Evolutionary conservation across 2,797 vertebrate species (phyloP), one percentile per base, ranked within the genome.

Genomic region (Bradypodion pumilum): DNA sequence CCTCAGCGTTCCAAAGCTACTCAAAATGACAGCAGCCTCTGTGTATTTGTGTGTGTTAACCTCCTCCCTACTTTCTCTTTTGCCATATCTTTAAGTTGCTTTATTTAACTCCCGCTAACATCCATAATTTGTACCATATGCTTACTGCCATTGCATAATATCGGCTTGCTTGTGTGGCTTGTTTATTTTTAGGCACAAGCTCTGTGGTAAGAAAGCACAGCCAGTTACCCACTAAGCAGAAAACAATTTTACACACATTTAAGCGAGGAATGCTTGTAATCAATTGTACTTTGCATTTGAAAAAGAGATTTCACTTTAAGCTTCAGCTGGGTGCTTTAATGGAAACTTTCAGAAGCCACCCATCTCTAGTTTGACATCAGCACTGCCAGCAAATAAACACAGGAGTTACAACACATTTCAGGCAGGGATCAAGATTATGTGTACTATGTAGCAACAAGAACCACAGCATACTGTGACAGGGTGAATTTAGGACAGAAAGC

Each of bases 381-480:
- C 12, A 4, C 1, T 74, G 46, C 46, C 42, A 42, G 60, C 79
- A 75, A 89, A 81, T 49, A 65, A 74, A 56, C 1, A 23, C 1
- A 46, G 35, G 56, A 77, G 63, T 88, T 74, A 65, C 73, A 62
- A 40, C 62, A 63, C 13, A 63, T 49, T 75, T 88, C 23, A 84
- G 80, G 87, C 0, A 0, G 49, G 49, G 32, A 82, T 74, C 40
- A 35, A 62, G 74, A 86, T 15, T 46, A 78, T 56, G 77, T 5
- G 32, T n/a, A 27, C 70, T 75, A 29, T 42, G 23, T 9, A 44
- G 70, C 59, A 42, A 2, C 0, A 29, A 12, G 78, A 83, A 69
- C 0, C 0, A 1, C 63, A 76, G 42, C 0, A 0, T 5, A n/a
- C n/a, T n/a, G n/a, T n/a, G 75, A 78, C 25, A 59, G 32, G 63